Percentiles rank a stretch among this genome's conserved stretches.
phyloP scores from a whole-genome alignment of 2,888 invertebrate species.

The Anodontia alba region DNA sequence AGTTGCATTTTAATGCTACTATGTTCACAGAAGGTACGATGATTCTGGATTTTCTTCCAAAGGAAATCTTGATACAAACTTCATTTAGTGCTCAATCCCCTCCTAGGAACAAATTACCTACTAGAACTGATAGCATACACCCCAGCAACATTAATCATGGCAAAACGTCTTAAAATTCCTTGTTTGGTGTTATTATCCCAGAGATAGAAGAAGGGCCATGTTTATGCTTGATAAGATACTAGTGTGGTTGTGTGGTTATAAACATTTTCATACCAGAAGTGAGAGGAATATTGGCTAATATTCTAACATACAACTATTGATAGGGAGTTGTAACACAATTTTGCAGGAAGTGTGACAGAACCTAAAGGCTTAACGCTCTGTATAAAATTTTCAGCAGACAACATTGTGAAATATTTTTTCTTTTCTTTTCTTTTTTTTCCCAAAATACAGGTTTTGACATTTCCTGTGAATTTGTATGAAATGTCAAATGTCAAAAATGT shows the following conservation, averaged over 20 bases:
- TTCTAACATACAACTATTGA: neutral
- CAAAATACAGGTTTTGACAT: too few relatives aligned
- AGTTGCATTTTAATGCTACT: slow-evolving; percentile 2
- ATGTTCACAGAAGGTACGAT: neutral
- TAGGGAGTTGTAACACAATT: too few relatives aligned
- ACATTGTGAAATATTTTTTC: too few relatives aligned
- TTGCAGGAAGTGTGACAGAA: too few relatives aligned
- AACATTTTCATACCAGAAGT: slow-evolving; percentile 52
- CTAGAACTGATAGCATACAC: slow-evolving; percentile 53
- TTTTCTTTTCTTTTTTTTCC: too few relatives aligned
- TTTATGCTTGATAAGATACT: slow-evolving; percentile 51
- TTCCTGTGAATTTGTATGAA: too few relatives aligned
- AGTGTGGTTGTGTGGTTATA: slow-evolving; percentile 50
- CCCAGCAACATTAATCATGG: slow-evolving; percentile 51
- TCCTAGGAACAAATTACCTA: slow-evolving; percentile 67
- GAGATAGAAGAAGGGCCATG: slow-evolving; percentile 55
- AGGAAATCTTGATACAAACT: slow-evolving; percentile 59
- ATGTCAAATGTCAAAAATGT: too few relatives aligned
- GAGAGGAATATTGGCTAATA: slow-evolving; percentile 33
- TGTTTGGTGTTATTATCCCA: slow-evolving; percentile 51
- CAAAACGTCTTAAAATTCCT: slow-evolving; percentile 63
- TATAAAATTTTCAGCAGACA: too few relatives aligned
- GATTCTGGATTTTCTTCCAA: slow-evolving; percentile 8
- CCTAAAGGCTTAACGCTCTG: too few relatives aligned
- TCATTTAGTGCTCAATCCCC: slow-evolving; percentile 53